A percentile compares a stretch with the other conserved stretches of the same genome.
Evolutionary conservation across 2,888 invertebrate genomes (phyloP).

Genomic region (Sepiola atlantica): DNA sequence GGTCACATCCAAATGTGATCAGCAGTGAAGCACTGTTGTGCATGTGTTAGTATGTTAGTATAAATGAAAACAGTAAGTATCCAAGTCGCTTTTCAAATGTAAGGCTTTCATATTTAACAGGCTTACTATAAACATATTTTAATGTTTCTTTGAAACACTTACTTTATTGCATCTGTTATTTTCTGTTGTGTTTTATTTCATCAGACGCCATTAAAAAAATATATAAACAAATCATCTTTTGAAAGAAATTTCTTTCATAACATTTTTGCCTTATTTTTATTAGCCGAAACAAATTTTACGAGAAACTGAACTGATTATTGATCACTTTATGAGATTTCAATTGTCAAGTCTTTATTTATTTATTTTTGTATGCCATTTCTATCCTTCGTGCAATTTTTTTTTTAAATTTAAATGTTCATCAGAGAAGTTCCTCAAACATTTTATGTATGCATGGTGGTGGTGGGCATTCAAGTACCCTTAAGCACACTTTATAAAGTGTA

Average conservation of each 20-base stretch:
- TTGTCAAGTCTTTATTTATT: no score
- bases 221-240: not conserved
- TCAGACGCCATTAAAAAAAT: not conserved
- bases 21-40: no score
- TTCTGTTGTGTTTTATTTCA: not conserved
- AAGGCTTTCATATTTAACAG: not conserved
- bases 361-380: no score
- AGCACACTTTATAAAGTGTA: no score
- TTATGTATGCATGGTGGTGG: no score
- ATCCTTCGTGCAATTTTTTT: no score
- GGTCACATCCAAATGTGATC: no score
- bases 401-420: no score
- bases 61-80: not conserved
- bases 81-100: not conserved
- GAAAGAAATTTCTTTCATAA: not conserved
- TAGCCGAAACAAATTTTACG: not conserved
- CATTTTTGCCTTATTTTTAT: not conserved
- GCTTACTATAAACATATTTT: not conserved
- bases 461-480: no score
- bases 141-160: not conserved
- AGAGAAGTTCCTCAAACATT: no score
- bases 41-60: not conserved
- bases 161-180: not conserved
- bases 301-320: no score
- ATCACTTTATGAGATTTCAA: no score